Evolutionary conservation across 1,140 invertebrate genomes (phyloP).

Genomic region (Nylanderia fulva): DNA sequence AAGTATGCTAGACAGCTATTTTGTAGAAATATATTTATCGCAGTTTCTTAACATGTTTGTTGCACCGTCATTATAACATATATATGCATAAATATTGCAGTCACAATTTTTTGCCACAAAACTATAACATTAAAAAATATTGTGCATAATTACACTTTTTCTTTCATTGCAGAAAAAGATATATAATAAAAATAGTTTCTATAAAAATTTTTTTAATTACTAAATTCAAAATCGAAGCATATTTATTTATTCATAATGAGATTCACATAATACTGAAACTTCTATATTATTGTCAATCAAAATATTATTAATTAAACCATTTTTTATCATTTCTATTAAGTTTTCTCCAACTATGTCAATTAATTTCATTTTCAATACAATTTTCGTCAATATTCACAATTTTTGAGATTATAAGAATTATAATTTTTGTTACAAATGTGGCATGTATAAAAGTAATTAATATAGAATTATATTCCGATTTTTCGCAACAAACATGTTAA

Average conservation of each 20-base stretch:
- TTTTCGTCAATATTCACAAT: not conserved
- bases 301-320: conserved; percentile 1
- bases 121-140: not conserved
- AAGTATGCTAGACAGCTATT: conserved; percentile 3
- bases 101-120: not conserved
- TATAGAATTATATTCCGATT: not conserved
- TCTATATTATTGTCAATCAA: not conserved
- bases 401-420: not conserved
- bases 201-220: not conserved
- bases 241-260: conserved; percentile 12
- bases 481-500: conserved; percentile 31
- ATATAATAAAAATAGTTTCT: too few relatives aligned
- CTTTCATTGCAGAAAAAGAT: too few relatives aligned
- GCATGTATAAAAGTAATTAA: conserved; percentile 6
- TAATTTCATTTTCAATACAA: not conserved
- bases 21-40: conserved; percentile 29
- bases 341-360: not conserved
- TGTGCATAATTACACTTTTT: too few relatives aligned
- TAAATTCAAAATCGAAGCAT: not conserved
- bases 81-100: not conserved
- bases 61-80: not conserved
- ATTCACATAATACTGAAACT: conserved; percentile 35
- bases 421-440: not conserved
- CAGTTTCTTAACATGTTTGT: conserved; percentile 36
- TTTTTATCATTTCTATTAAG: not conserved